Conservation (phyloP, 2,888 invertebrate genomes). For the Conistra vaccinii region DNA sequence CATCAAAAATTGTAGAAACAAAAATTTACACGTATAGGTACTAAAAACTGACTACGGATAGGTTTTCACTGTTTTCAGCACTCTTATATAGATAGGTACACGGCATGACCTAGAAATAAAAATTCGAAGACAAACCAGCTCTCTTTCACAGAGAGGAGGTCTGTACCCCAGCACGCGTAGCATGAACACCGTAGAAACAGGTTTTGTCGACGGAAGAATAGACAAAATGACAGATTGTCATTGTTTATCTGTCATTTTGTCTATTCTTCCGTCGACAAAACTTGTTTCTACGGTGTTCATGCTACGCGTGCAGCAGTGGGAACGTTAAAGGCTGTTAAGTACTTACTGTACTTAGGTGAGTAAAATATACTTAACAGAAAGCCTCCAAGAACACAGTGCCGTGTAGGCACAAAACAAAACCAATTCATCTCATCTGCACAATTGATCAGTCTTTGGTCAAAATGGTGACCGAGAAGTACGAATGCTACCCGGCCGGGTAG, state of each 20-base stretch:
- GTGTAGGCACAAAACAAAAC: constrained; percentile 37
- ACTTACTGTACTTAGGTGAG: background rate
- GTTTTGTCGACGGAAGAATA: no score
- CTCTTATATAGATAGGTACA: no score
- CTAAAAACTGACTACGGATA: background rate
- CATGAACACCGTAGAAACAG: no score
- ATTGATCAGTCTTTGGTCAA: constrained; percentile 24
- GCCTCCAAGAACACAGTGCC: constrained; percentile 9
- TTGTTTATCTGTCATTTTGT: no score
- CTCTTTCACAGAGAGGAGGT: background rate
- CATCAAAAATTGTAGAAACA: background rate
- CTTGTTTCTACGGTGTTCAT: no score
- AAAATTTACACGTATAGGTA: background rate
- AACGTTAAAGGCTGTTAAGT: background rate
- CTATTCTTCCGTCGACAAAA: no score
- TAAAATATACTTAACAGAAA: background rate
- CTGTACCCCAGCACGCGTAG: no score
- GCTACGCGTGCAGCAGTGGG: no score
- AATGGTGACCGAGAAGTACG: constrained; percentile 52
- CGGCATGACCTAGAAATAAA: background rate
- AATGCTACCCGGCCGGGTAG: constrained; percentile 49
- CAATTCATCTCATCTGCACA: constrained; percentile 20
- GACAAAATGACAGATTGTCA: no score
- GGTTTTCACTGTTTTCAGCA: background rate
- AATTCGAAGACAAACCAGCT: background rate